Evolutionary conservation across 2,888 invertebrate species (phyloP).

Genomic region (Ophioninae sp.): DNA sequence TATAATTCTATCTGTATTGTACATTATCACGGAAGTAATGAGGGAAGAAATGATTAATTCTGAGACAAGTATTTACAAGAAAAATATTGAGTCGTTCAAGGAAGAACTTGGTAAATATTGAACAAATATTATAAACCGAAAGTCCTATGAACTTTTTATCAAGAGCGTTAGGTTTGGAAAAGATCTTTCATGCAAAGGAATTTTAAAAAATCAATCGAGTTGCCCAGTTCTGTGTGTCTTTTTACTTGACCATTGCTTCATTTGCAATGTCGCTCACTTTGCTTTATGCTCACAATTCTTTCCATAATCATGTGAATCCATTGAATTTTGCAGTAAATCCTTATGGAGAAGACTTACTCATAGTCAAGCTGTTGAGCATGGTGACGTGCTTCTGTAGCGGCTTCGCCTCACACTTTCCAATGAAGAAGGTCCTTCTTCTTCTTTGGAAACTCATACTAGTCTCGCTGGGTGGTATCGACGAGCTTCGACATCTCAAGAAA

Average conservation of each 20-base stretch:
- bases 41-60: conserved; percentile 84
- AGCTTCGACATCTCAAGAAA: conserved; percentile 89
- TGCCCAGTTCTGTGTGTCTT: not conserved
- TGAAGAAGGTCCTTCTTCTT: conserved; percentile 97
- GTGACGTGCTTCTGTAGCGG: conserved; percentile 98
- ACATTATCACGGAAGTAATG: conserved; percentile 97
- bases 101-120: conserved; percentile 83
- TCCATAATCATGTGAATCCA: not conserved
- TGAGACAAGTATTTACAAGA: conserved; percentile 81
- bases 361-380: conserved; percentile 96
- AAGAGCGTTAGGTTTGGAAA: not conserved
- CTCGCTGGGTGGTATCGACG: conserved; percentile 94
- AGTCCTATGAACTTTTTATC: not conserved
- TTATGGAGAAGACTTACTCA: conserved; percentile 90
- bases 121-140: not conserved
- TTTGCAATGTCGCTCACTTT: not conserved
- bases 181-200: not conserved
- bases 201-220: not conserved
- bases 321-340: conserved; percentile 80
- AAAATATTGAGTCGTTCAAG: conserved; percentile 84
- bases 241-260: not conserved
- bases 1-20: conserved; percentile 95
- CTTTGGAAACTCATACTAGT: conserved; percentile 97
- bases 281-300: not conserved
- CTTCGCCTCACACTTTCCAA: conserved; percentile 97